Percentiles rank a stretch among this genome's conserved stretches.
Conservation (phyloP, 2,113 vertebrate genomes). For the Muntiacus reevesi region DNA sequence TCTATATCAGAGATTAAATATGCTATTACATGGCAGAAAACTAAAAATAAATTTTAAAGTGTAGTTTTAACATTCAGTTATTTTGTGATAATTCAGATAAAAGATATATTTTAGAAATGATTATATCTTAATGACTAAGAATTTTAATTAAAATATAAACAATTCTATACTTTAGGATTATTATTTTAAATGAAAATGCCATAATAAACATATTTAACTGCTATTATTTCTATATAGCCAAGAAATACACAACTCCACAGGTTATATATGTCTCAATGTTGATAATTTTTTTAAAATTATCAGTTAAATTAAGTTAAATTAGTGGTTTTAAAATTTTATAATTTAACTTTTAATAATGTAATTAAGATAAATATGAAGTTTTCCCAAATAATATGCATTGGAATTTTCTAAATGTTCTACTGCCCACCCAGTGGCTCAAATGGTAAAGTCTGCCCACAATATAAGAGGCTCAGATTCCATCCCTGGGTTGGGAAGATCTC, state of each 20-base stretch:
- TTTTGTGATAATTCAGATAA: not conserved
- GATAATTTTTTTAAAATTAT: not conserved
- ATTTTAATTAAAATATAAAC: not conserved
- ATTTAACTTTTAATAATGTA: not conserved
- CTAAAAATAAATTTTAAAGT: not conserved
- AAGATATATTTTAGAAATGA: not conserved
- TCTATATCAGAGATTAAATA: not conserved
- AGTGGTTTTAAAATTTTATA: not conserved
- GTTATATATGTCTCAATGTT: not conserved
- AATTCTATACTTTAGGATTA: not conserved
- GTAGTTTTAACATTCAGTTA: not conserved
- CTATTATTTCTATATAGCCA: not conserved
- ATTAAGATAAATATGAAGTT: not conserved
- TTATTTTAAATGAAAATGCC: not conserved
- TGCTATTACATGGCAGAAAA: not conserved
- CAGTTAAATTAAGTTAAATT: not conserved
- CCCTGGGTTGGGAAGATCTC: not conserved
- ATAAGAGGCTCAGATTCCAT: fast-evolving
- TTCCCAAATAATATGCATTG: not conserved
- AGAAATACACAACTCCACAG: not conserved
- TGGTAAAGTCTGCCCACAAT: not conserved
- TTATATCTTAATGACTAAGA: not conserved
- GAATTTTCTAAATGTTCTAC: not conserved
- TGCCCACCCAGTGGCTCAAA: not conserved
- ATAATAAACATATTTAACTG: not conserved